Percentiles rank a stretch among this genome's conserved stretches.
These are phyloP conservation scores for Littorina saxatilis DNA, from an alignment of 1,140 invertebrate genomes.

Conservation along the genomic window DNA sequence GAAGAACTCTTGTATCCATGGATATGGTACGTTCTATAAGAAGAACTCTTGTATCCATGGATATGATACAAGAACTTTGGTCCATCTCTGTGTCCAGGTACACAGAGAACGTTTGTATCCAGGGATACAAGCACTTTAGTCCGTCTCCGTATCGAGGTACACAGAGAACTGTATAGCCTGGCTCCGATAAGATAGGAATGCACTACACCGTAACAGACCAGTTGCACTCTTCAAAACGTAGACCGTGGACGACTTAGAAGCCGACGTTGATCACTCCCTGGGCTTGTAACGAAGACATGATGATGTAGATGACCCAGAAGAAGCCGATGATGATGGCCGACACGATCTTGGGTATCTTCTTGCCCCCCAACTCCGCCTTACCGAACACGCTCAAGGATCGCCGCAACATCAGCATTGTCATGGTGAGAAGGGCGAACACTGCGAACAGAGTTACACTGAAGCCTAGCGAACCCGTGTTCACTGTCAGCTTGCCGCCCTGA, in stretches of 20 bases:
- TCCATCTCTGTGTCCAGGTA: too few relatives aligned
- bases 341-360: constrained; percentile 69
- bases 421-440: constrained; percentile 76
- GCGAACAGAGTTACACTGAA: constrained; percentile 81
- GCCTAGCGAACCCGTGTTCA: constrained; percentile 77
- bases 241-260: constrained; percentile 34
- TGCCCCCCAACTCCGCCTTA: constrained; percentile 81
- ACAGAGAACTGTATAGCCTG: too few relatives aligned
- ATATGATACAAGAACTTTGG: too few relatives aligned
- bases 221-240: too few relatives aligned
- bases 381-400: constrained; percentile 76
- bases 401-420: constrained; percentile 77
- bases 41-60: too few relatives aligned
- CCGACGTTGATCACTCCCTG: constrained; percentile 46
- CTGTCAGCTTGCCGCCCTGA: constrained; percentile 78
- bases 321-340: constrained; percentile 74
- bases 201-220: too few relatives aligned
- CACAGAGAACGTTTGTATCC: too few relatives aligned
- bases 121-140: too few relatives aligned
- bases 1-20: too few relatives aligned
- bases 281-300: constrained; percentile 74
- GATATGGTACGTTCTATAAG: too few relatives aligned
- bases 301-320: constrained; percentile 79
- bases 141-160: too few relatives aligned
- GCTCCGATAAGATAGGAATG: too few relatives aligned